A percentile compares a stretch with the other conserved stretches of the same genome.
Conservation (phyloP, 2,797 vertebrate species). For the Chanos chanos region DNA sequence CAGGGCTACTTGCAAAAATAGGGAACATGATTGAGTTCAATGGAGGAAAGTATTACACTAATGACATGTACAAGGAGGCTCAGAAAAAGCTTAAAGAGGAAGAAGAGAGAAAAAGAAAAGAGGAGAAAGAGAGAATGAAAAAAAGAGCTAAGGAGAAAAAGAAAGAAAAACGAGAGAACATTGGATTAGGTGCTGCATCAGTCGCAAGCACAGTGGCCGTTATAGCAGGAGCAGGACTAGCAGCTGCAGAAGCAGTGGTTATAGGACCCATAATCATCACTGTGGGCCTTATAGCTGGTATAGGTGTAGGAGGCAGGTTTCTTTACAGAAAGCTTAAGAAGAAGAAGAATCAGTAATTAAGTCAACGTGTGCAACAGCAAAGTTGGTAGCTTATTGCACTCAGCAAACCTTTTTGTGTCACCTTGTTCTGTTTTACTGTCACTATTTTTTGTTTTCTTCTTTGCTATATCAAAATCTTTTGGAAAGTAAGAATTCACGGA, state of each 20-base stretch:
- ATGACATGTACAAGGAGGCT: not conserved
- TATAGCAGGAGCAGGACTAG: not conserved
- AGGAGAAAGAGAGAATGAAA: not conserved
- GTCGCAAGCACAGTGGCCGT: not conserved
- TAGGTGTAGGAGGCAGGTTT: not conserved
- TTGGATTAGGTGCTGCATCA: too few relatives aligned
- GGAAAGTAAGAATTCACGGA: too few relatives aligned
- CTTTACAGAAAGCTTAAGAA: not conserved
- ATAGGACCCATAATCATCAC: not conserved
- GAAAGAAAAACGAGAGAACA: not conserved
- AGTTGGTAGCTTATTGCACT: too few relatives aligned
- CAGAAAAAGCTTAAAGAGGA: not conserved
- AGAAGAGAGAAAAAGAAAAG: not conserved
- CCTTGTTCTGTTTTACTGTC: too few relatives aligned
- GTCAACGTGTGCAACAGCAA: too few relatives aligned
- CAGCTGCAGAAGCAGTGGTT: not conserved
- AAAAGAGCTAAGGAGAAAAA: not conserved
- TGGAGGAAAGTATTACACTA: not conserved
- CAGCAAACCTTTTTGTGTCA: too few relatives aligned
- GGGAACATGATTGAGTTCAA: not conserved
- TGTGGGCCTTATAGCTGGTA: not conserved
- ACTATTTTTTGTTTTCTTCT: too few relatives aligned
- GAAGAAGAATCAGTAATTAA: too few relatives aligned
- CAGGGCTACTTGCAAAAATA: not conserved
- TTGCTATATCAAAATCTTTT: too few relatives aligned